Evolutionary conservation across 2,888 invertebrate genomes (phyloP).

Genomic region (Spodoptera exigua): DNA sequence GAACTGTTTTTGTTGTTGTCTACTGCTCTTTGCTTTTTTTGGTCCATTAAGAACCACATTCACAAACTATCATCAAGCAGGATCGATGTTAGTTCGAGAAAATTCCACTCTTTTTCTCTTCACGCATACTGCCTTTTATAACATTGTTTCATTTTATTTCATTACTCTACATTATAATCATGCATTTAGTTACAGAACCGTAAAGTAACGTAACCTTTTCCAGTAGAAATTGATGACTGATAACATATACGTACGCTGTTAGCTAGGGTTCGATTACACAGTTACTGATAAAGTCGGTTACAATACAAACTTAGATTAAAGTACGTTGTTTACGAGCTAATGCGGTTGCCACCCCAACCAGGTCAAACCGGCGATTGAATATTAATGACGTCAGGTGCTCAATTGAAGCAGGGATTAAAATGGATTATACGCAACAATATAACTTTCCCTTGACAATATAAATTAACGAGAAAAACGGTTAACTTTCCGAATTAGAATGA

Average conservation of each 20-base stretch:
- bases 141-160: too few relatives aligned
- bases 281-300: slow-evolving; percentile 35
- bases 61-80: background rate
- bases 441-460: slow-evolving; percentile 41
- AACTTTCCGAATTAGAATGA: slow-evolving; percentile 51
- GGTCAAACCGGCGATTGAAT: slow-evolving; percentile 53
- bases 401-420: slow-evolving; percentile 43
- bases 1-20: background rate
- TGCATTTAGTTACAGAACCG: background rate
- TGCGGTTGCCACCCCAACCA: slow-evolving; percentile 35
- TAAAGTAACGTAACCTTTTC: slow-evolving; percentile 20
- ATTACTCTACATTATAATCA: slow-evolving; percentile 8
- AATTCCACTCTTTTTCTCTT: too few relatives aligned
- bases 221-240: slow-evolving; percentile 24
- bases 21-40: background rate
- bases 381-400: slow-evolving; percentile 48
- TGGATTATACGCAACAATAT: slow-evolving; percentile 34
- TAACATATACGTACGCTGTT: slow-evolving; percentile 37
- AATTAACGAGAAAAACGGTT: slow-evolving; percentile 37
- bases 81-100: too few relatives aligned
- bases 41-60: too few relatives aligned
- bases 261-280: slow-evolving; percentile 17
- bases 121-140: too few relatives aligned
- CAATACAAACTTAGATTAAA: slow-evolving; percentile 29
- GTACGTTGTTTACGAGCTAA: slow-evolving; percentile 27